phyloP scores from a whole-genome alignment of 2,797 vertebrate species.

The Knipowitschia caucasica region DNA sequence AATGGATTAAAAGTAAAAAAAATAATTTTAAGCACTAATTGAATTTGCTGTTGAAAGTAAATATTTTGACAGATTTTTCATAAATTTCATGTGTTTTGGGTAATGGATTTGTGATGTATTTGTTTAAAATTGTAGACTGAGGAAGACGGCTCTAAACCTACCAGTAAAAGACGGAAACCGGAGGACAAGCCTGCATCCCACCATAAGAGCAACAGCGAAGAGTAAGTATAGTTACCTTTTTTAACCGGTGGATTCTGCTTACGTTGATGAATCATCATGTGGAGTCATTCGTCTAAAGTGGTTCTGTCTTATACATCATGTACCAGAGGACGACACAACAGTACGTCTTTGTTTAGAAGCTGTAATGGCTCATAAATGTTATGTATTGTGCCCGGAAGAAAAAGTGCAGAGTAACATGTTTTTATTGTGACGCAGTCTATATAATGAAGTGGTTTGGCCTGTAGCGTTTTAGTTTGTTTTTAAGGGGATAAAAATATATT shows the following conservation, averaged over 20 bases:
- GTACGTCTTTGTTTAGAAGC: neutral
- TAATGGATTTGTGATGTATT: neutral
- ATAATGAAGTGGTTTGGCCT: neutral
- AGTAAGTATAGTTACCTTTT: constrained; percentile 85
- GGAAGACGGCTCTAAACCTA: constrained; percentile 84
- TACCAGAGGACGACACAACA: neutral
- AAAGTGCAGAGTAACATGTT: neutral
- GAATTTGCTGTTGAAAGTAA: too few species aligned
- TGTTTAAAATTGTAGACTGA: constrained; percentile 76
- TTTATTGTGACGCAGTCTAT: neutral
- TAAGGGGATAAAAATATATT: neutral
- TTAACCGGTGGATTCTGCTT: too few species aligned
- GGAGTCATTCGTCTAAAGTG: neutral
- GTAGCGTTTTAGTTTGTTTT: neutral
- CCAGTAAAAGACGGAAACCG: constrained; percentile 89
- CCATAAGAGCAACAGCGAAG: constrained; percentile 91
- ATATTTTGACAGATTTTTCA: too few species aligned
- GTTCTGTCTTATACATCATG: neutral
- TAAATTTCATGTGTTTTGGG: too few species aligned
- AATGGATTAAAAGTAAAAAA: too few species aligned
- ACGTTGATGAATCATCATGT: neutral
- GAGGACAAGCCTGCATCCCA: constrained; percentile 87
- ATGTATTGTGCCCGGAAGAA: too few species aligned
- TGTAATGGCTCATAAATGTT: too few species aligned
- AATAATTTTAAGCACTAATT: too few species aligned